Conservation (phyloP, 2,888 invertebrate genomes). For the Stenolophus ochropezus region DNA sequence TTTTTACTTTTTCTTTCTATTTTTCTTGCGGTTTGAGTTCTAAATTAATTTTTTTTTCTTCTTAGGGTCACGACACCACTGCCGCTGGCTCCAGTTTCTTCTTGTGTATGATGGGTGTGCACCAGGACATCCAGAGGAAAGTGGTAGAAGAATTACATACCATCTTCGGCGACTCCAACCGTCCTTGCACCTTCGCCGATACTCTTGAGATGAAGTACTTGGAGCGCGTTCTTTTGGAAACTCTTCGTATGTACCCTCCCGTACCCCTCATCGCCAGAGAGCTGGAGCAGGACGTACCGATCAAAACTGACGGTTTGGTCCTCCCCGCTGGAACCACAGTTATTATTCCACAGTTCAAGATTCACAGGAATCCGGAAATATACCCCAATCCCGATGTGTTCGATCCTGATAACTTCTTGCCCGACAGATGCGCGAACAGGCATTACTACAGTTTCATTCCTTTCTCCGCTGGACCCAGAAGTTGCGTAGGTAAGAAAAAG, state of each 20-base stretch:
- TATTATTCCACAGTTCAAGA: constrained; percentile 79
- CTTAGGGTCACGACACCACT: constrained; percentile 87
- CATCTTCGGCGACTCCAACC: constrained; percentile 85
- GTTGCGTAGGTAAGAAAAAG: constrained; percentile 80
- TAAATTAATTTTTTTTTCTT: too few species aligned
- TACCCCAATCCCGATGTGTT: constrained; percentile 83
- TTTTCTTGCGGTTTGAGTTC: too few species aligned
- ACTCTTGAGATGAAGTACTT: constrained; percentile 91
- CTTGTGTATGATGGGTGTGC: constrained; percentile 84
- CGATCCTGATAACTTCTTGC: constrained; percentile 87
- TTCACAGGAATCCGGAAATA: constrained; percentile 81
- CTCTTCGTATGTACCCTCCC: constrained; percentile 86
- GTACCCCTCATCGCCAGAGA: constrained; percentile 86
- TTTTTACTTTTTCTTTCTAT: too few species aligned
- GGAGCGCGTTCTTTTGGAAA: constrained; percentile 88
- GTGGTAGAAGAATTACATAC: constrained; percentile 83
- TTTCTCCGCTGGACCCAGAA: constrained; percentile 87
- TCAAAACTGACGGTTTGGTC: not conserved
- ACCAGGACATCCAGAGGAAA: constrained; percentile 83
- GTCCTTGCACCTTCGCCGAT: constrained; percentile 86
- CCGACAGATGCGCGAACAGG: constrained; percentile 82
- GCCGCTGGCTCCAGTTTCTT: constrained; percentile 89
- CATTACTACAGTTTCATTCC: constrained; percentile 88
- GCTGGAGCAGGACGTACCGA: constrained; percentile 77
- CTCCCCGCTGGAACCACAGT: constrained; percentile 83